phyloP scores from a whole-genome alignment of 2,888 invertebrate genomes.

The Epirrita christyi region DNA sequence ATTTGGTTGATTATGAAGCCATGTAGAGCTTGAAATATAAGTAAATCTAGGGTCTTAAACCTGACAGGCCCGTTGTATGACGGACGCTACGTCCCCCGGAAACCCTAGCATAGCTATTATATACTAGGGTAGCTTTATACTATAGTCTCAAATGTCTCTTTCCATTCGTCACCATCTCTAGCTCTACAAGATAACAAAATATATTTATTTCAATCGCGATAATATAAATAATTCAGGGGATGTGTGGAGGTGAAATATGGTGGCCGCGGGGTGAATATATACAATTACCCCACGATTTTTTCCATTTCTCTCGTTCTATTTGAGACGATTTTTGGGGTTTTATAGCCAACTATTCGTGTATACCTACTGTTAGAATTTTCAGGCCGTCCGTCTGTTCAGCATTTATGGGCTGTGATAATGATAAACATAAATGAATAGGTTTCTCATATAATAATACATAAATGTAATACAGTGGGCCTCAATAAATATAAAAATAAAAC shows the following conservation, averaged over 20 bases:
- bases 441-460: too few species aligned
- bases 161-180: constrained; percentile 8
- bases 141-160: background rate
- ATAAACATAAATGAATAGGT: too few species aligned
- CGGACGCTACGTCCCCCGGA: too few species aligned
- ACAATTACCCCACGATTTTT: constrained; percentile 52
- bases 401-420: background rate
- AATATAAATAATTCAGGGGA: constrained; percentile 77
- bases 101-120: too few species aligned
- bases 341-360: background rate
- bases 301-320: constrained; percentile 40
- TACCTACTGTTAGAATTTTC: too few species aligned
- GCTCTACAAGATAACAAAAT: constrained; percentile 44
- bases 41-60: too few species aligned
- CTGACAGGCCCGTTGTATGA: too few species aligned
- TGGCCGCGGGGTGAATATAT: constrained; percentile 62
- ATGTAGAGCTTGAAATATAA: too few species aligned
- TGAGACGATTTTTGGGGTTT: constrained; percentile 35
- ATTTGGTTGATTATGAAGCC: too few species aligned
- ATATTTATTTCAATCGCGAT: constrained; percentile 67
- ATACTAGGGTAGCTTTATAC: too few species aligned
- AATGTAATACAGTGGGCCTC: too few species aligned
- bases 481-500: too few species aligned
- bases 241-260: constrained; percentile 70
- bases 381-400: background rate